Conservation (phyloP, 1,140 invertebrate genomes). For the Triops cancriformis region DNA sequence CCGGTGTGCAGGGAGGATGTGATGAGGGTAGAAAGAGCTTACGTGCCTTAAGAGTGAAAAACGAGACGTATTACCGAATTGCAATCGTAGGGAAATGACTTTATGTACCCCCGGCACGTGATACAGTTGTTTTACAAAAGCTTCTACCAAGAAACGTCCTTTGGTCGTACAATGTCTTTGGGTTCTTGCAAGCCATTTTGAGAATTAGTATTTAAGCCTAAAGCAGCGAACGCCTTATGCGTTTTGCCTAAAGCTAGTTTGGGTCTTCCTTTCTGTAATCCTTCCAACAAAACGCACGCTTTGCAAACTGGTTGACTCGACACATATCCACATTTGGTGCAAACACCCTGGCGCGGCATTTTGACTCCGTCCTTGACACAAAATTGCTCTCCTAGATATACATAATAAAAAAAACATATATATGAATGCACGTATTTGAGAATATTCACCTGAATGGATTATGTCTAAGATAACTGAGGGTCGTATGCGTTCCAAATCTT, state of each 20-base stretch:
- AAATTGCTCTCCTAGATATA: conserved; percentile 67
- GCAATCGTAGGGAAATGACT: not conserved
- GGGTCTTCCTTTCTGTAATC: conserved; percentile 85
- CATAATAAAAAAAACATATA: conserved; percentile 21
- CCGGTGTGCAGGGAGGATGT: conserved; percentile 11
- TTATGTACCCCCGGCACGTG: not conserved
- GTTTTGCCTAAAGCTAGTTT: conserved; percentile 76
- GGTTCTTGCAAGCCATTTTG: not conserved
- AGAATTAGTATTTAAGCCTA: not conserved
- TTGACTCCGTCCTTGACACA: conserved; percentile 69
- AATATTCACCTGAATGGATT: conserved; percentile 75
- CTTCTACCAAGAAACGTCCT: not conserved
- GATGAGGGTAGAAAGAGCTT: not conserved
- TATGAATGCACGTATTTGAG: conserved; percentile 20
- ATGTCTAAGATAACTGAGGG: conserved; percentile 95
- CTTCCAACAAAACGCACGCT: conserved; percentile 90
- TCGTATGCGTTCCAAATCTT: conserved; percentile 90
- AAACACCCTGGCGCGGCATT: conserved; percentile 70
- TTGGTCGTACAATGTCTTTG: not conserved
- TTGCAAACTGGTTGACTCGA: conserved; percentile 95
- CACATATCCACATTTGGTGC: conserved; percentile 83
- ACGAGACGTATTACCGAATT: not conserved
- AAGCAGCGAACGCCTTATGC: conserved; percentile 55
- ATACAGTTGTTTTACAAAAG: not conserved
- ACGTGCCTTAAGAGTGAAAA: not conserved